Conservation (phyloP, 2,888 invertebrate genomes). For the Cheilosia vernalis region DNA sequence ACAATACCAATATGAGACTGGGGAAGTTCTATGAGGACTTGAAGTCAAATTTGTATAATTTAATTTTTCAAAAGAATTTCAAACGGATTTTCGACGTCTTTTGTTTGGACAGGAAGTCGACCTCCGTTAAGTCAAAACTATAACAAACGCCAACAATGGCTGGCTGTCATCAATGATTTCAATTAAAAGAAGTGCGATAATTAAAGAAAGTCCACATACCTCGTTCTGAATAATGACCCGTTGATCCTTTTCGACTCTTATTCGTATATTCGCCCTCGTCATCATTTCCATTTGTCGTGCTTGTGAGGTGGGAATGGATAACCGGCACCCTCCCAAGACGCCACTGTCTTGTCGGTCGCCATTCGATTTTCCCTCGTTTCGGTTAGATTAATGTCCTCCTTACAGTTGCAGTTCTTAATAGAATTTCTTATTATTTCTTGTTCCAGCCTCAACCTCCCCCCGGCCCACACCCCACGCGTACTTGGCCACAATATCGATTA, state of each 20-base stretch:
- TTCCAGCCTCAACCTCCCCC: slow-evolving; percentile 1
- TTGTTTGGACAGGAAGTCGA: slow-evolving; percentile 20
- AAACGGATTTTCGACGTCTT: slow-evolving; percentile 7
- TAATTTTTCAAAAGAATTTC: slow-evolving; percentile 8
- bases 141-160: background rate
- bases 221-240: slow-evolving; percentile 51
- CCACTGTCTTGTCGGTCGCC: slow-evolving; percentile 4
- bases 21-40: slow-evolving; percentile 7
- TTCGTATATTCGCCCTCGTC: slow-evolving; percentile 34
- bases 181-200: slow-evolving; percentile 59
- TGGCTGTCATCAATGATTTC: slow-evolving; percentile 19
- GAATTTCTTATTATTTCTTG: slow-evolving; percentile 70
- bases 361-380: slow-evolving; percentile 42
- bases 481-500: slow-evolving; percentile 65
- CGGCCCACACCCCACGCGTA: background rate
- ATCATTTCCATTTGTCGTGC: slow-evolving; percentile 26
- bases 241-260: slow-evolving; percentile 64
- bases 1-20: slow-evolving; percentile 15
- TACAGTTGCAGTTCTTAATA: slow-evolving; percentile 74
- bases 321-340: slow-evolving; percentile 8
- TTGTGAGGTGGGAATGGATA: slow-evolving; percentile 13
- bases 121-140: background rate
- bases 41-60: slow-evolving; percentile 26
- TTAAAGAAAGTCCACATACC: slow-evolving; percentile 58
- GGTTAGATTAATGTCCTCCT: slow-evolving; percentile 72